Percentiles rank a stretch among this genome's conserved stretches.
These are phyloP conservation scores for Haliaeetus leucogaster DNA, from an alignment of 2,113 vertebrate species.

Conservation along the genomic window DNA sequence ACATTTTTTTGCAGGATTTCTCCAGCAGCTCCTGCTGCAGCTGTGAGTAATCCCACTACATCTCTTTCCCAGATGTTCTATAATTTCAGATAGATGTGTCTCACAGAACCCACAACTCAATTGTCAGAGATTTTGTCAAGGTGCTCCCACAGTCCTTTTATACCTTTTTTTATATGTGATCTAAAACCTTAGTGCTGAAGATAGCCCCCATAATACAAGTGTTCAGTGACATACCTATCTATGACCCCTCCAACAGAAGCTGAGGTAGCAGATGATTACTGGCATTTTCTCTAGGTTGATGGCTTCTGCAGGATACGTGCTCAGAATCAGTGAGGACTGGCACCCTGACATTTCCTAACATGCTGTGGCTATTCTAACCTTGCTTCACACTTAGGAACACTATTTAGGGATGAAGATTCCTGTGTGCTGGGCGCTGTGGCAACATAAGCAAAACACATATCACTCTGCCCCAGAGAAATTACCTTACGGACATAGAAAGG, in stretches of 20 bases:
- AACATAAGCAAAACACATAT: not conserved
- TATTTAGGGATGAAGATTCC: not conserved
- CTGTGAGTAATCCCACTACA: not conserved
- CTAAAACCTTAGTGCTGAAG: not conserved
- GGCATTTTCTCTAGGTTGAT: not conserved
- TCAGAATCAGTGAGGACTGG: not conserved
- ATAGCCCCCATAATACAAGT: not conserved
- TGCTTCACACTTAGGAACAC: not conserved
- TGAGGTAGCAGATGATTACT: not conserved
- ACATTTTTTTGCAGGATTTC: not conserved
- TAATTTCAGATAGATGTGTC: not conserved
- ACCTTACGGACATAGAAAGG: not conserved
- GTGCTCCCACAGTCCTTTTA: not conserved
- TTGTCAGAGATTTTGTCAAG: not conserved
- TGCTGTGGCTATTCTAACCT: not conserved
- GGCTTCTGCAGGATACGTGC: not conserved
- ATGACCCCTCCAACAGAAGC: not conserved
- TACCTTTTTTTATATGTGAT: not conserved
- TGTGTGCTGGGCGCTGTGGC: accelerated
- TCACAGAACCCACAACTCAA: not conserved
- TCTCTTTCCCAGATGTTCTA: not conserved
- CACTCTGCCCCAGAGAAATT: not conserved
- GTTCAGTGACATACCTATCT: not conserved
- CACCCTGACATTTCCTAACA: not conserved
- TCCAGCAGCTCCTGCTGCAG: not conserved